phyloP scores from a whole-genome alignment of 2,888 invertebrate genomes.

The Thera obeliscata region DNA sequence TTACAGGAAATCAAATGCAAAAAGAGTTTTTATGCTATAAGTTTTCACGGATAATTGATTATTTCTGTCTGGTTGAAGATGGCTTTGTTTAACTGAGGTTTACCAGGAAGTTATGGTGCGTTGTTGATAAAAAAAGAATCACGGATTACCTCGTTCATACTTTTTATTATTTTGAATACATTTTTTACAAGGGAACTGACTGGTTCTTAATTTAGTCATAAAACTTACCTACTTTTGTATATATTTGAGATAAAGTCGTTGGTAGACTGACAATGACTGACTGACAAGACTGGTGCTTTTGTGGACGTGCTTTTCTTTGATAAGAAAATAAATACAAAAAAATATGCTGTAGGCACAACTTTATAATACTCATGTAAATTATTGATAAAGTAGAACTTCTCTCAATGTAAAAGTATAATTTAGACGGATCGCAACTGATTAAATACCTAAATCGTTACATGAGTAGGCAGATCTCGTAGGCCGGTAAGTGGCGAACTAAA shows the following conservation, averaged over 20 bases:
- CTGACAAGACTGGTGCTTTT: no score
- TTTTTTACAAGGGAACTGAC: background rate
- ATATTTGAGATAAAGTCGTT: no score
- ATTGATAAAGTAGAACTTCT: background rate
- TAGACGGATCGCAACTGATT: background rate
- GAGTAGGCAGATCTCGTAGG: conserved; percentile 11
- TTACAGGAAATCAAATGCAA: conserved; percentile 30
- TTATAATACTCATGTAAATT: no score
- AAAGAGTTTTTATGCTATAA: conserved; percentile 28
- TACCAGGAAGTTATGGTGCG: conserved; percentile 24
- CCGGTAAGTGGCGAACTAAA: conserved; percentile 19
- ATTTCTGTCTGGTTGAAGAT: conserved; percentile 28
- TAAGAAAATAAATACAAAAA: no score
- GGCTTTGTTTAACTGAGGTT: conserved; percentile 24
- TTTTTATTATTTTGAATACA: background rate
- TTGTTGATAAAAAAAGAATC: conserved; percentile 5
- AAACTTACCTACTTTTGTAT: no score
- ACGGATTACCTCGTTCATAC: no score
- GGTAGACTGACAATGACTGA: no score
- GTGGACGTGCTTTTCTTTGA: no score
- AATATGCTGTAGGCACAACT: no score
- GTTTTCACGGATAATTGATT: conserved; percentile 42
- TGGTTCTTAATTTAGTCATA: background rate
- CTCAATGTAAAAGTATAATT: background rate
- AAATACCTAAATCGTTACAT: background rate